A percentile compares a stretch with the other conserved stretches of the same genome.
Conservation (phyloP, 1,140 invertebrate genomes). For the Listronotus bonariensis region DNA sequence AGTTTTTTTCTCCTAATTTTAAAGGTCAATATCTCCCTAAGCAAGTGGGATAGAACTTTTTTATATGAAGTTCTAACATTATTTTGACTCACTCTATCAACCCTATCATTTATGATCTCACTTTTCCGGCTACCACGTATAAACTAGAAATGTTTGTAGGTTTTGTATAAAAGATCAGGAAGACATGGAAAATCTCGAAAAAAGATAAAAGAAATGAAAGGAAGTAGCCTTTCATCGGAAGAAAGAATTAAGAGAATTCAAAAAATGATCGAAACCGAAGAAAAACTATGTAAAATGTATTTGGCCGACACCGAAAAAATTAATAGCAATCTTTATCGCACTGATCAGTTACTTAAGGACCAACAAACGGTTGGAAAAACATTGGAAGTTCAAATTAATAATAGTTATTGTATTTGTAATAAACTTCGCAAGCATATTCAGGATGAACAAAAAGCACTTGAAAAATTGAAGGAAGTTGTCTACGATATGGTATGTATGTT, state of each 20-base stretch:
- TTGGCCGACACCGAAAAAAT: constrained; percentile 43
- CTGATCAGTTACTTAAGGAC: constrained; percentile 40
- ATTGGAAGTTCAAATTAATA: constrained; percentile 43
- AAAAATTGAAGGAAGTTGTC: constrained; percentile 53
- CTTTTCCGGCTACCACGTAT: too few species aligned
- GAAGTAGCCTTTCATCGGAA: constrained; percentile 31
- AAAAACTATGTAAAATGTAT: constrained; percentile 40
- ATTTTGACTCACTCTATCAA: too few species aligned
- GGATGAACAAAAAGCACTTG: constrained; percentile 49
- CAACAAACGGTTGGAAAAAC: constrained; percentile 39
- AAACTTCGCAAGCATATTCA: constrained; percentile 44
- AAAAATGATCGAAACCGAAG: constrained; percentile 44
- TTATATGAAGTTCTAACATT: too few species aligned
- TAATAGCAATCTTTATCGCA: constrained; percentile 43
- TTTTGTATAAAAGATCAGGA: constrained; percentile 34
- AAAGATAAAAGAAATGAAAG: constrained; percentile 41
- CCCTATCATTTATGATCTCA: too few species aligned
- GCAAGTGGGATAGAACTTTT: too few species aligned
- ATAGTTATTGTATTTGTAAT: constrained; percentile 34
- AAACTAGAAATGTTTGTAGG: background rate
- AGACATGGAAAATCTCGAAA: constrained; percentile 38
- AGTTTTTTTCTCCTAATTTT: too few species aligned
- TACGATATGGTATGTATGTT: constrained; percentile 52
- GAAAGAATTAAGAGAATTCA: constrained; percentile 45
- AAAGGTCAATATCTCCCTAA: too few species aligned